Evolutionary conservation across 2,113 vertebrate genomes (phyloP).

Genomic region (Astur gentilis): DNA sequence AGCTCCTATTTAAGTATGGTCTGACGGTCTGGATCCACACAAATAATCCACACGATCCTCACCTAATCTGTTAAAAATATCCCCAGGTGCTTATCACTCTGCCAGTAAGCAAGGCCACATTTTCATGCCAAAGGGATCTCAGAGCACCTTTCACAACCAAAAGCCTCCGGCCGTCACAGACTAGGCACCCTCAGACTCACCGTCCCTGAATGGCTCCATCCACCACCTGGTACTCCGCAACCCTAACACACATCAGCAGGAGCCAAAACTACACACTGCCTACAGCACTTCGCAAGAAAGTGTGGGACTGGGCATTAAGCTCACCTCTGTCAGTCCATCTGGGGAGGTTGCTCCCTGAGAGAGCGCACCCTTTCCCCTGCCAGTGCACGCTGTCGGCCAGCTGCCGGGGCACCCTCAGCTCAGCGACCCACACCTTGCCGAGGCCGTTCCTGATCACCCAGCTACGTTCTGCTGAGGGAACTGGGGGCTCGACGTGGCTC

Average conservation of each 20-base stretch:
- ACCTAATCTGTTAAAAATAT: background rate
- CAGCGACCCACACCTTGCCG: too few species aligned
- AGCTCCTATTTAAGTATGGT: background rate
- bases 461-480: background rate
- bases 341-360: background rate
- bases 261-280: background rate
- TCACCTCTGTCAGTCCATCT: rapidly evolving
- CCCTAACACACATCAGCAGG: background rate
- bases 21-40: background rate
- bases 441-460: background rate
- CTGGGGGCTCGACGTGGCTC: rapidly evolving
- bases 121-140: background rate
- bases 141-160: background rate
- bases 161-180: rapidly evolving
- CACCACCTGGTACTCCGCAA: too few species aligned
- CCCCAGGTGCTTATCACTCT: rapidly evolving
- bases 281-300: rapidly evolving
- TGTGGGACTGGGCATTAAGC: rapidly evolving
- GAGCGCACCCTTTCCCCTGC: background rate
- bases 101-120: background rate
- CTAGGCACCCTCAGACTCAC: background rate
- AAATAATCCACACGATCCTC: background rate
- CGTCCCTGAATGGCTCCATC: background rate
- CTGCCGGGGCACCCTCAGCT: rapidly evolving
- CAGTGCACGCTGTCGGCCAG: rapidly evolving